Conservation (phyloP, 1,140 invertebrate genomes). For the Drosophila subobscura region DNA sequence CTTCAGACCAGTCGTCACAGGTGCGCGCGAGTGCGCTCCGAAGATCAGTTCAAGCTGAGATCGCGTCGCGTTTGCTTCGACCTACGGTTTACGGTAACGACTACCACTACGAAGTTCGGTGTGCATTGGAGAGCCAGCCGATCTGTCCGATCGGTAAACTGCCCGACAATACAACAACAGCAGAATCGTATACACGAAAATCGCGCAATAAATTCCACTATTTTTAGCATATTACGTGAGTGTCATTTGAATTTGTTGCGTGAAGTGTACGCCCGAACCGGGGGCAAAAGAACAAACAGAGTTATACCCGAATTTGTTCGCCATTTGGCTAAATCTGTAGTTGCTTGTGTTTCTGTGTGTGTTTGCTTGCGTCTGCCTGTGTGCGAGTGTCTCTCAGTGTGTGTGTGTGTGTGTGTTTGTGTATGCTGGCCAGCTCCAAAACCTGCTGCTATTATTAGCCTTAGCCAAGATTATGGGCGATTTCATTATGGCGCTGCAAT, state of each 20-base stretch:
- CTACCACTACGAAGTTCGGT: too few species aligned
- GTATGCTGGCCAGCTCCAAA: slow-evolving; percentile 65
- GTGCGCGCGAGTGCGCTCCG: slow-evolving; percentile 49
- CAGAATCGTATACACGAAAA: slow-evolving; percentile 39
- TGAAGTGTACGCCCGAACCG: slow-evolving; percentile 41
- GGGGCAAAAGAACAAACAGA: slow-evolving; percentile 38
- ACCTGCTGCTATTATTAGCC: slow-evolving; percentile 80
- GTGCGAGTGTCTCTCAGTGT: slow-evolving; percentile 13
- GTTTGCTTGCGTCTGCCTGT: slow-evolving; percentile 13
- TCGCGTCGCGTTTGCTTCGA: slow-evolving; percentile 58
- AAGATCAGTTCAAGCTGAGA: slow-evolving; percentile 70
- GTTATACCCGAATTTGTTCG: slow-evolving; percentile 38
- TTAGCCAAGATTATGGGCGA: slow-evolving; percentile 76
- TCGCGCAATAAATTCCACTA: slow-evolving; percentile 69
- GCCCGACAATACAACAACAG: slow-evolving; percentile 21
- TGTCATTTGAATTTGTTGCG: slow-evolving; percentile 70
- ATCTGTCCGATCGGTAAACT: slow-evolving; percentile 19
- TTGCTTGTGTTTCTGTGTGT: slow-evolving; percentile 13
- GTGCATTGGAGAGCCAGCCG: slow-evolving; percentile 31
- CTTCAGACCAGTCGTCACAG: slow-evolving; percentile 69
- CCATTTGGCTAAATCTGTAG: slow-evolving; percentile 43
- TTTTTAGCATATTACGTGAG: slow-evolving; percentile 81
- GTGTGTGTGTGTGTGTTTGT: slow-evolving; percentile 28
- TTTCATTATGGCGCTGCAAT: slow-evolving; percentile 63
- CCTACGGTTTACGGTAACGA: background rate